Base-by-base conservation (phyloP, 2,797 vertebrate genomes). In the Delichon dasypus region DNA sequence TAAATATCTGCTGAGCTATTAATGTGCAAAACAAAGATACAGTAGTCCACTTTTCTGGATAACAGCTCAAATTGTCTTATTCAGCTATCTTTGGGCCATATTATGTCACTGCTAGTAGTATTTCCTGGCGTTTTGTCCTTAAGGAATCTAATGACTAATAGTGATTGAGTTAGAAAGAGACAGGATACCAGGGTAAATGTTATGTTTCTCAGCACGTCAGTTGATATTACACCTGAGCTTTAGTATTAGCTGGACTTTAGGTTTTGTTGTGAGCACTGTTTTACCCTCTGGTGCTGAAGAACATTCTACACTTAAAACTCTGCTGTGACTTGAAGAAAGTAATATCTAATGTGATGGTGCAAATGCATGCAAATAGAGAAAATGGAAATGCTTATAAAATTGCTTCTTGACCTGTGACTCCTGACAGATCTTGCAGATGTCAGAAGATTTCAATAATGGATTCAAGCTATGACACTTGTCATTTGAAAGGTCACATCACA, bases 401-500 rank as follows among this genome's bases (percentile, higher is more conserved):
- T 93, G 34, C 84, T 96, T 89, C 85, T 91, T 96, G 76, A 95
- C 66, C 72, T 94, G 36, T 93, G 92, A 84, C 80, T 95, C 81
- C 23, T 22, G 20, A 74, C 55, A 81, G 76, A 94, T 77, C 61
- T 94, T 95, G 53, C 57, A 84, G 87, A 70, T 96, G 73, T 89
- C 93, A 93, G 86, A 94, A 53, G 68, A 94, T 93, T 88, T 83
- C 91, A 85, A 40, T 95, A 85, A 91, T 68, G 55, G 71, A 87
- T 96, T 97, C 77, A 50, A 57, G 48, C 72, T 90, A 36, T 94
- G 90, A 89, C 76, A 90, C 89, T 91, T 96, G 94, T 92, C 40
- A 80, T 85, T 97, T 97, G 77, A 92, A 90, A 97, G 96, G 87
- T 95, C 78, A 20, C 44, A 57, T 96, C 61, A 34, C 83, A 93